A percentile compares a stretch with the other conserved stretches of the same genome.
phyloP scores from a whole-genome alignment of 53 echinoderm and acorn worm species.

The Arbacia lixula region DNA sequence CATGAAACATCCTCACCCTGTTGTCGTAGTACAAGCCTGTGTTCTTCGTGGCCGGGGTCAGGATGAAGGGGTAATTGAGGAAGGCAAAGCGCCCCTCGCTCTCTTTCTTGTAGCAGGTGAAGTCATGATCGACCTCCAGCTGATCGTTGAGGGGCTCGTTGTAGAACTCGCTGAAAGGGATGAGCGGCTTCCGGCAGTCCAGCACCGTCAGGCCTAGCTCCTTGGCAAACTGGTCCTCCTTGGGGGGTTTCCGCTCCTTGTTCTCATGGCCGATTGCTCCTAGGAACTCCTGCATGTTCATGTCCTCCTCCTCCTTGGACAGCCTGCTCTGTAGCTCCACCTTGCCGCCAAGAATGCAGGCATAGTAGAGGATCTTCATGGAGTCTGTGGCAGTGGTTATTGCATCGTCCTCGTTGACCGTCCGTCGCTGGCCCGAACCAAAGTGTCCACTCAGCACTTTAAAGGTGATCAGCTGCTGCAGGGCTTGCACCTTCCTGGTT shows the following conservation, averaged over 20 bases:
- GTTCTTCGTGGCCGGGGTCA: constrained; percentile 91
- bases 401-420: constrained; percentile 76
- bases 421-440: constrained; percentile 48
- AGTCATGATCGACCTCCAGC: constrained; percentile 86
- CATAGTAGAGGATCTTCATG: constrained; percentile 92
- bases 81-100: constrained; percentile 79
- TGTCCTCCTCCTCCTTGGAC: constrained; percentile 63
- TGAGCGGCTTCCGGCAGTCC: constrained; percentile 77
- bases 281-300: constrained; percentile 71
- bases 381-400: constrained; percentile 85
- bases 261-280: constrained; percentile 76
- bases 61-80: constrained; percentile 91
- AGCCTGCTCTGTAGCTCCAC: constrained; percentile 48
- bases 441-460: constrained; percentile 88
- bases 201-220: constrained; percentile 71
- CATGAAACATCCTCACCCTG: constrained; percentile 93
- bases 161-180: constrained; percentile 92
- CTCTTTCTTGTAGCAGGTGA: constrained; percentile 93
- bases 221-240: constrained; percentile 80
- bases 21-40: constrained; percentile 95
- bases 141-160: constrained; percentile 97
- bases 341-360: constrained; percentile 85
- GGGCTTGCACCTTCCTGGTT: constrained; percentile 86
- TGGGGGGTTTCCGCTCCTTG: constrained; percentile 77
- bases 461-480: constrained; percentile 94